Evolutionary conservation across 2,113 vertebrate genomes (phyloP).

Genomic region (Cyanoramphus novaezelandiae): DNA sequence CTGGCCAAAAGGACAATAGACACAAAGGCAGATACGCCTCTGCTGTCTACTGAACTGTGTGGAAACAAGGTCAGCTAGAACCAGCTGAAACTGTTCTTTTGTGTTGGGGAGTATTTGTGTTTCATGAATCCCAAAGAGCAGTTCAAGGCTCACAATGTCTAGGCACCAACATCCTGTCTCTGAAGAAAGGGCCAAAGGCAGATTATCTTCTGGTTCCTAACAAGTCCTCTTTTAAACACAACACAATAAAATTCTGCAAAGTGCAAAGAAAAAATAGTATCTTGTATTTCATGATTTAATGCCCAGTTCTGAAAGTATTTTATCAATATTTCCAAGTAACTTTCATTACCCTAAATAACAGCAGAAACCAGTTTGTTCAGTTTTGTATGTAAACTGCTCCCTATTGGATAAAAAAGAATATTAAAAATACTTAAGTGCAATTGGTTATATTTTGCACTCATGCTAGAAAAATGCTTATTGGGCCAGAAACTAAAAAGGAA

Average conservation of each 20-base stretch:
- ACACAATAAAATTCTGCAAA: background rate
- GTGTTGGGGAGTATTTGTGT: too few species aligned
- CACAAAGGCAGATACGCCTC: fast-evolving
- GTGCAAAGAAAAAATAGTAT: background rate
- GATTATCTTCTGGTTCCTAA: background rate
- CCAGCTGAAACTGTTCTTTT: fast-evolving
- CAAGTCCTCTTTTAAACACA: background rate
- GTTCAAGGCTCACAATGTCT: background rate
- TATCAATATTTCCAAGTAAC: background rate
- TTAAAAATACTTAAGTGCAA: conserved; percentile 67
- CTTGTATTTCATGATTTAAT: background rate
- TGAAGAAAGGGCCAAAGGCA: background rate
- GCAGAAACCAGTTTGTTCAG: conserved; percentile 23
- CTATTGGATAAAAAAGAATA: conserved; percentile 60
- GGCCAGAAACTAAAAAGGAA: conserved; percentile 73
- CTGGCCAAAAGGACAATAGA: background rate
- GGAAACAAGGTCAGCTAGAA: background rate
- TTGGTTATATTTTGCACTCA: conserved; percentile 66
- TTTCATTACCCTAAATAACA: background rate
- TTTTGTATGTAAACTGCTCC: conserved; percentile 15
- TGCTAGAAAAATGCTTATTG: conserved; percentile 72
- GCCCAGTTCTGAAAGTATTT: background rate
- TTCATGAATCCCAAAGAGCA: background rate
- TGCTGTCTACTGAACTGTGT: background rate
- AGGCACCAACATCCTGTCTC: background rate